Evolutionary conservation across 2,888 invertebrate genomes (phyloP).

Genomic region (Carabus problematicus): DNA sequence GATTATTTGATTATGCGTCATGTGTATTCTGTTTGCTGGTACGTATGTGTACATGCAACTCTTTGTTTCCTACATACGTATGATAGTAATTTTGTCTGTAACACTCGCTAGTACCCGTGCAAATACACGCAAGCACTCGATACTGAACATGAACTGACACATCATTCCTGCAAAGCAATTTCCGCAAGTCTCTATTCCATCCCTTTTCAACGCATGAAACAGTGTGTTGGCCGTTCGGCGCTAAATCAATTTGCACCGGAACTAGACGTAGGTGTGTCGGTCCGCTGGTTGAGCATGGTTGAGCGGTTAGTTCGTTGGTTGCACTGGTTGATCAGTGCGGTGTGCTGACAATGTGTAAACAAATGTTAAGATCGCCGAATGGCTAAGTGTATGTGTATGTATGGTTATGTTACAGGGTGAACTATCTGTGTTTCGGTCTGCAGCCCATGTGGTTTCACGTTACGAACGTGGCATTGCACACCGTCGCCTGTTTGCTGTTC

Average conservation of each 20-base stretch:
- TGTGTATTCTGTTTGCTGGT: too few species aligned
- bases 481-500: conserved; percentile 75
- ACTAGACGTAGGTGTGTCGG: background rate
- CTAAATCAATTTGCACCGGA: conserved; percentile 10
- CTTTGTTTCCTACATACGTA: too few species aligned
- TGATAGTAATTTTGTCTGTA: too few species aligned
- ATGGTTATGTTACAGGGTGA: conserved; percentile 66
- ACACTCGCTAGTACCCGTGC: too few species aligned
- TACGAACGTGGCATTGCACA: conserved; percentile 79
- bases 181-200: conserved; percentile 9
- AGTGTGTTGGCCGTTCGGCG: background rate
- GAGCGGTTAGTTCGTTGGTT: too few species aligned
- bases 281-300: too few species aligned
- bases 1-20: too few species aligned
- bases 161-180: conserved; percentile 19
- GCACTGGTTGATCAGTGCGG: background rate
- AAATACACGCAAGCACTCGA: background rate
- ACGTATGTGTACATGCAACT: too few species aligned
- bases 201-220: conserved; percentile 6
- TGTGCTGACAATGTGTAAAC: conserved; percentile 1
- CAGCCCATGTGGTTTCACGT: conserved; percentile 81
- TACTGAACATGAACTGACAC: background rate
- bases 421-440: conserved; percentile 75
- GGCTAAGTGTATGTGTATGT: too few species aligned
- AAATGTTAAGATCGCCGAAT: background rate